Base-by-base conservation (phyloP, 2,797 vertebrate species). In the Malacoctenus gilli region DNA sequence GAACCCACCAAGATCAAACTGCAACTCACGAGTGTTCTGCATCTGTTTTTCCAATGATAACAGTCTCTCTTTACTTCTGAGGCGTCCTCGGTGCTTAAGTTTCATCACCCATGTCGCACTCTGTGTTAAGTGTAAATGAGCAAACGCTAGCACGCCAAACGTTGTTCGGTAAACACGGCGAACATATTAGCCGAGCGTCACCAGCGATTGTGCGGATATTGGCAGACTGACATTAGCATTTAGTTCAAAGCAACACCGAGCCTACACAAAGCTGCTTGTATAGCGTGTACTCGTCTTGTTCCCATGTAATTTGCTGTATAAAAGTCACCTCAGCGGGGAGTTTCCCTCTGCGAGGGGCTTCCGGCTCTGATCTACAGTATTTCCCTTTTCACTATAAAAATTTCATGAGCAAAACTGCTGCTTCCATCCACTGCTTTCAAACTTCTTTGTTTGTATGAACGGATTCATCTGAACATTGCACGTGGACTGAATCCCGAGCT, bases 361-460 rank as follows among this genome's bases (percentile, higher is more conserved):
- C 25, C 25, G 5, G 25, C 9, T 5, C 5, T 9, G 9, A 4
- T 9, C 1, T 28, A 28, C 25, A 28, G 25, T 28, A 28, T 28
- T 6, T 46, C 4, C 12, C 51, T 13, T 57, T 60, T 53, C 7
- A 38, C 54, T n/a, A 15, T 60, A 22, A 74, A 66, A 79, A 82
- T 61, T 56, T 32, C 40, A 61, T 34, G 19, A 61, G 46, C 44
- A 57, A 22, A 19, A 41, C 28, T 66, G 23, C 43, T 44, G 11
- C 14, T 19, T 69, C 58, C n/a, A n/a, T n/a, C n/a, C n/a, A n/a
- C n/a, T n/a, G n/a, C 32, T 64, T 72, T 76, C 77, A 49, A 71
- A 80, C 72, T 52, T 40, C 56, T 83, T 68, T 41, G 66, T 72
- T 77, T 75, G 41, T 35, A 53, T 68, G 41, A 77, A 82, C 55